A percentile compares a stretch with the other conserved stretches of the same genome.
Conservation (phyloP, 2,797 vertebrate species). For the Ispidina picta region DNA sequence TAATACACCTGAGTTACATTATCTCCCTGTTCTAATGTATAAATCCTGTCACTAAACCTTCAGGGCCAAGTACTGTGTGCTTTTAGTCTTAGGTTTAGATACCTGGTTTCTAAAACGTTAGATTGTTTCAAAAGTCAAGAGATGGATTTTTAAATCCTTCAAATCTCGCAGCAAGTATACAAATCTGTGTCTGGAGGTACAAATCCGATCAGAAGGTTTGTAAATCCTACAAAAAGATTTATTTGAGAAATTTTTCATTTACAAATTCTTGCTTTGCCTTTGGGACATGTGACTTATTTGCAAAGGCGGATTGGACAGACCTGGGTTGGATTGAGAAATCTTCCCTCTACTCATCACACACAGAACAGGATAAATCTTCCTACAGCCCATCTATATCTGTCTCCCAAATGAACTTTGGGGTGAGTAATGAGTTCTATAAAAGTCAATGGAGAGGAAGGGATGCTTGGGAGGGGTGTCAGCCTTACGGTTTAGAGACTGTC, state of each 20-base stretch:
- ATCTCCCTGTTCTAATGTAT: conserved; percentile 64
- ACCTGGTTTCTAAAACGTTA: conserved; percentile 41
- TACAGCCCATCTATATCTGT: neutral
- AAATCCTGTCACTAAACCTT: conserved; percentile 68
- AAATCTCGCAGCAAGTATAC: conserved; percentile 48
- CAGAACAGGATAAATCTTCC: neutral
- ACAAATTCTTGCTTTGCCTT: conserved; percentile 60
- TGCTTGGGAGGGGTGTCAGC: neutral
- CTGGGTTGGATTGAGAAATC: conserved; percentile 28
- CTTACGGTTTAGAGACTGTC: neutral
- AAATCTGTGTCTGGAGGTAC: conserved; percentile 67
- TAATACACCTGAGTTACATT: conserved; percentile 72
- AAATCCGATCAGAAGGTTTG: conserved; percentile 69
- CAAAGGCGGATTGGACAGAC: conserved; percentile 33
- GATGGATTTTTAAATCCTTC: conserved; percentile 70
- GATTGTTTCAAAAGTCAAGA: conserved; percentile 66
- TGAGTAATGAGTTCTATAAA: neutral
- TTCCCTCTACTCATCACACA: neutral
- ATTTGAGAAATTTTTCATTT: conserved; percentile 64
- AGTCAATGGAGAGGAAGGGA: neutral
- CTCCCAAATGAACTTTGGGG: neutral
- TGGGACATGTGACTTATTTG: conserved; percentile 47
- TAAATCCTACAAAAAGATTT: conserved; percentile 70
- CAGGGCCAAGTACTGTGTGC: conserved; percentile 55
- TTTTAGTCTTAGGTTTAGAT: conserved; percentile 70